Base-by-base conservation (phyloP, 2,888 invertebrate genomes). In the Drosophila histrio region DNA sequence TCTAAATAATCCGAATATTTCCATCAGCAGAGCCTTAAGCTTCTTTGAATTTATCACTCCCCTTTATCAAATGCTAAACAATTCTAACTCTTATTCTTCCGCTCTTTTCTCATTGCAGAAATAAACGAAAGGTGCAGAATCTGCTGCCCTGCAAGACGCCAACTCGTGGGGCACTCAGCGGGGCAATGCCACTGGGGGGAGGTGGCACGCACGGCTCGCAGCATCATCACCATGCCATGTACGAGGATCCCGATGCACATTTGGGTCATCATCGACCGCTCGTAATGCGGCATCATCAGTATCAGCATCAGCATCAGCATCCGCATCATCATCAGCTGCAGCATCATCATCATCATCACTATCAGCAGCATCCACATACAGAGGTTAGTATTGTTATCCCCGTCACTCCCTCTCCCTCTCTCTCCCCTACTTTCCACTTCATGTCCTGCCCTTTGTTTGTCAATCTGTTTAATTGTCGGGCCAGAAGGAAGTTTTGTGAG, bases 51-150 rank as follows among this genome's bases (percentile, higher is more conserved):
- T 13, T 13, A 13, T 21, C 9, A 2, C n/a, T 8, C 19, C 7
- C 2, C n/a, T 1, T 19, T 3, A 13, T 13, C 3, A 5, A 34
- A 19, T 9, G 9, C 11, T 13, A 1, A 26, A 24, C 19, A 38
- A 19, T 46, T 59, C 41, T 76, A 74, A 47, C 21, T 5, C 11
- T 17, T 19, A 1, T 24, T 24, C 30, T 4, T n/a, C 17, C 38
- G n/a, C 9, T 50, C 4, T 52, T 28, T 15, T 46, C 32, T 66
- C 90, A 91, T 94, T 94, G 58, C 94, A 96, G 96, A 92, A 96
- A 96, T 92, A 96, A 96, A 92, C 94, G 96, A 92, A 96, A 96
- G 95, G 96, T 96, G 90, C 96, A 96, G 91, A 96, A 96, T 89
- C 94, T 96, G 70, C 93, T 96, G 88, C 96, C 96, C 44, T 96